Percentiles rank a stretch among this genome's conserved stretches.
These are phyloP conservation scores for Morus bassanus DNA, from an alignment of 2,797 vertebrate species.

Conservation along the genomic window DNA sequence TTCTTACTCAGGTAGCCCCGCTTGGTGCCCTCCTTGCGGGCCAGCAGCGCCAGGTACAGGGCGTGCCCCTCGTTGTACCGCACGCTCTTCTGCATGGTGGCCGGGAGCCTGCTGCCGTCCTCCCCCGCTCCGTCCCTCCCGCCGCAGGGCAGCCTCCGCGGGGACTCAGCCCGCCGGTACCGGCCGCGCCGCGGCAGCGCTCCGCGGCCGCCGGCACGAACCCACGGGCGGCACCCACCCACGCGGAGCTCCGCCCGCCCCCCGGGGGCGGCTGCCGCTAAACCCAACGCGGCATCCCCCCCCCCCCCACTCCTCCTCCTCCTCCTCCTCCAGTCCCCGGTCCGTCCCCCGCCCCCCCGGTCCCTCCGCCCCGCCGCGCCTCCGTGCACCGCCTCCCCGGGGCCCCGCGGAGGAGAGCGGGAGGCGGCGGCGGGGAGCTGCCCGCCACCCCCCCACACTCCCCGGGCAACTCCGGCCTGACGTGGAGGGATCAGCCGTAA, in stretches of 20 bases:
- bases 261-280: background rate
- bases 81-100: conserved; percentile 90
- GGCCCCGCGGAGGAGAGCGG: background rate
- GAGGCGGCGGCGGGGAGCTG: background rate
- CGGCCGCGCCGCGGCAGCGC: background rate
- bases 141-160: background rate
- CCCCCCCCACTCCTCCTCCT: no score
- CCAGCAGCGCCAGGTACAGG: conserved; percentile 82
- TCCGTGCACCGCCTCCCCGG: background rate
- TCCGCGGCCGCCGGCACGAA: background rate
- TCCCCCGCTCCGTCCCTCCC: background rate
- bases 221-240: background rate
- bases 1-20: conserved; percentile 86
- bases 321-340: no score
- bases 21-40: conserved; percentile 87
- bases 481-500: conserved; percentile 77
- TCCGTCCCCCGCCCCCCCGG: no score
- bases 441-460: background rate
- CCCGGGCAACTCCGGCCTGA: conserved; percentile 24
- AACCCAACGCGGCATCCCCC: background rate
- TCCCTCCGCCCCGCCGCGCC: no score
- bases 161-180: background rate
- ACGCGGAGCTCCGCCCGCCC: background rate
- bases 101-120: background rate
- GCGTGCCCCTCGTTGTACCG: conserved; percentile 89